These are phyloP conservation scores for Bubo bubo DNA, from an alignment of 2,113 vertebrate genomes.

Conservation along the genomic window DNA sequence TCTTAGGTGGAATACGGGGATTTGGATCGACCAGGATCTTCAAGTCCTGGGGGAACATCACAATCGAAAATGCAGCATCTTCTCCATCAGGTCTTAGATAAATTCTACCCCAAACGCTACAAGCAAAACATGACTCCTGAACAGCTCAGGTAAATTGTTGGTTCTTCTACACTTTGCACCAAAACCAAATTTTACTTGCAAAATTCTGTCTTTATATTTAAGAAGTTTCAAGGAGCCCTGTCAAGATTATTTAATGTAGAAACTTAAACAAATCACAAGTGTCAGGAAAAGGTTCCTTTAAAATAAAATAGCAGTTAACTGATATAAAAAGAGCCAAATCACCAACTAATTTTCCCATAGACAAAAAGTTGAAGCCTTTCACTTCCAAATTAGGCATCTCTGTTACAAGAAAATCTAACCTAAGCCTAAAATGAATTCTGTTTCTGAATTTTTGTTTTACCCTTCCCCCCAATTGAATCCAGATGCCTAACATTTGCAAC, in stretches of 20 bases:
- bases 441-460: neutral
- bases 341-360: neutral
- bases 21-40: conserved; percentile 75
- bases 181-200: neutral
- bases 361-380: neutral
- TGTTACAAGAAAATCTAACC: neutral
- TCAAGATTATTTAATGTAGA: neutral
- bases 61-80: conserved; percentile 83
- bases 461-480: neutral
- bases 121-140: conserved; percentile 81
- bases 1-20: conserved; percentile 86
- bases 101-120: conserved; percentile 88
- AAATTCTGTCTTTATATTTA: neutral
- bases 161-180: neutral
- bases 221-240: neutral
- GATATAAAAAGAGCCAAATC: neutral
- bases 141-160: conserved; percentile 79
- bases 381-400: neutral
- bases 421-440: neutral
- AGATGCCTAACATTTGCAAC: neutral
- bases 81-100: conserved; percentile 84
- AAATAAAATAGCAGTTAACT: neutral
- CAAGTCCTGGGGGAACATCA: conserved; percentile 69
- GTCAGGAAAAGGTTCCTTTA: neutral
- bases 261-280: neutral